These are phyloP conservation scores for Psittacula cyanocephala DNA, from an alignment of 2,113 vertebrate genomes.

Conservation along the genomic window DNA sequence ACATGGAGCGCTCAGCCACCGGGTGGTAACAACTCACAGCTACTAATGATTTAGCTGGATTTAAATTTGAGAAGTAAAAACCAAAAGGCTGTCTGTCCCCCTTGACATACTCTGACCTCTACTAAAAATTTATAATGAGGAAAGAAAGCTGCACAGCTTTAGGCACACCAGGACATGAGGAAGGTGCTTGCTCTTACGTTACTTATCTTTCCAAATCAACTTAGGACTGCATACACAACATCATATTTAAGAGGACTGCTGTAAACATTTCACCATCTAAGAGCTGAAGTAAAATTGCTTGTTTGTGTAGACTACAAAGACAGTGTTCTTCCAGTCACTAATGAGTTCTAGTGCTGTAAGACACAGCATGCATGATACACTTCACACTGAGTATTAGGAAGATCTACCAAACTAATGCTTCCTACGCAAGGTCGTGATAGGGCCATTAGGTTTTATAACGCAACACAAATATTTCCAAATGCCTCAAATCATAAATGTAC, in stretches of 20 bases:
- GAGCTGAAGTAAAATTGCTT: neutral
- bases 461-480: neutral
- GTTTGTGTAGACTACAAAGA: neutral
- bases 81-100: neutral
- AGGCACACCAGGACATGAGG: neutral
- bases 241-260: neutral
- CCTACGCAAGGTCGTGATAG: neutral
- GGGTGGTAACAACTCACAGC: slow-evolving; percentile 29
- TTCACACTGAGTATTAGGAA: neutral
- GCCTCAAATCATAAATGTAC: neutral
- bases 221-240: fast-evolving
- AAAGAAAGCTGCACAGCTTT: neutral
- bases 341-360: neutral
- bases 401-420: neutral
- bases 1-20: neutral
- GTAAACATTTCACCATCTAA: neutral
- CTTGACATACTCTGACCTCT: neutral
- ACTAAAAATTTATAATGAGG: neutral
- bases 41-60: slow-evolving; percentile 7
- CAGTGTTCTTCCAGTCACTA: neutral
- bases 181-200: neutral
- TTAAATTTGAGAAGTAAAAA: neutral
- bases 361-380: neutral
- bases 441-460: neutral
- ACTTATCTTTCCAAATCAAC: neutral